phyloP scores from a whole-genome alignment of 2,797 vertebrate species.

The Harpagifer antarcticus region DNA sequence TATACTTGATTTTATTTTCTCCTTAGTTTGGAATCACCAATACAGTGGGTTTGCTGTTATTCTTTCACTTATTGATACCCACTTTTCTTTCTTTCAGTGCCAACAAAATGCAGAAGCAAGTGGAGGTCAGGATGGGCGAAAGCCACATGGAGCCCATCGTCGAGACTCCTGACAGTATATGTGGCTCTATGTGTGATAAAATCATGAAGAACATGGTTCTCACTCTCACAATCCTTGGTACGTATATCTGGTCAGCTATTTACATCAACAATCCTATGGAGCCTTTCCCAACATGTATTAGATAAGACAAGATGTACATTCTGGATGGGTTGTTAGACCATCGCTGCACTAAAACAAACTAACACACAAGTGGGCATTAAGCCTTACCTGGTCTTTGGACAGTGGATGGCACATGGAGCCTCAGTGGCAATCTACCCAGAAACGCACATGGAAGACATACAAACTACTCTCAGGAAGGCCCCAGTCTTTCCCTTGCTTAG shows the following conservation, averaged over 20 bases:
- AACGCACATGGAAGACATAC: neutral
- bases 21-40: neutral
- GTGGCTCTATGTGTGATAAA: constrained; percentile 87
- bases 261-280: neutral
- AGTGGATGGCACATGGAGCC: neutral
- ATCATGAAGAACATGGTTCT: constrained; percentile 94
- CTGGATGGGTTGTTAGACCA: neutral
- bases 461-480: neutral
- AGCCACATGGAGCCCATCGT: constrained; percentile 86
- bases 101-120: constrained; percentile 95
- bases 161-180: constrained; percentile 72
- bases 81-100: constrained; percentile 78
- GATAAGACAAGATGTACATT: neutral
- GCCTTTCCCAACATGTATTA: neutral
- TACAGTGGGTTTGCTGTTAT: neutral
- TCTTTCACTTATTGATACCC: neutral
- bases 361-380: neutral
- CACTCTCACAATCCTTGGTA: constrained; percentile 94
- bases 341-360: neutral
- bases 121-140: constrained; percentile 96
- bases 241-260: constrained; percentile 16
- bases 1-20: neutral
- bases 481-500: neutral
- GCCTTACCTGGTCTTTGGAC: too few species aligned
- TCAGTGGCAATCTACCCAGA: neutral